These are phyloP conservation scores for Pristionchus maxplancki DNA, from an alignment of 2,888 invertebrate species.

Conservation along the genomic window DNA sequence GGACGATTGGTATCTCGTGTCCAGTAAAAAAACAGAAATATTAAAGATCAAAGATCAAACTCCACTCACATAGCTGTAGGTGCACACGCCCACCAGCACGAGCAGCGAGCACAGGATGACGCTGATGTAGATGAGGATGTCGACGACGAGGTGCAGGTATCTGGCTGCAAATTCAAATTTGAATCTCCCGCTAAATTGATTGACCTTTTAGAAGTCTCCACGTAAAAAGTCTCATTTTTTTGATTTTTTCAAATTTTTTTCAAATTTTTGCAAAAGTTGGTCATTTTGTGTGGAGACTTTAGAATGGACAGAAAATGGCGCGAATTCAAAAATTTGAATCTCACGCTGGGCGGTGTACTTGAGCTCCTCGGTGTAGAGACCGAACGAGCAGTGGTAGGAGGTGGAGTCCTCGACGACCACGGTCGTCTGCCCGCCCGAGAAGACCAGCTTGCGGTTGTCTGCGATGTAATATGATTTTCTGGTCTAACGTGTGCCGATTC, in stretches of 20 bases:
- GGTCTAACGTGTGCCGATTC: neutral
- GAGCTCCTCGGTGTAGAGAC: conserved; percentile 77
- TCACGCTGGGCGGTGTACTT: conserved; percentile 68
- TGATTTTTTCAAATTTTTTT: neutral
- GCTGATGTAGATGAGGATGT: conserved; percentile 72
- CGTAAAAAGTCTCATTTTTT: conserved; percentile 11
- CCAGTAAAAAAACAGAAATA: neutral
- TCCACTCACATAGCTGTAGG: conserved; percentile 63
- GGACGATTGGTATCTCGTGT: no score
- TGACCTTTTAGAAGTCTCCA: neutral
- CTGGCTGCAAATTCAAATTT: conserved; percentile 66
- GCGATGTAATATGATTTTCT: conserved; percentile 47
- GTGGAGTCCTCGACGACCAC: conserved; percentile 76
- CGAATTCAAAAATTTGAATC: conserved; percentile 52
- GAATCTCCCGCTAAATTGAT: neutral
- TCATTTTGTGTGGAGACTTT: neutral
- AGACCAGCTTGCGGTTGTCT: conserved; percentile 73
- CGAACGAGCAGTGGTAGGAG: conserved; percentile 76
- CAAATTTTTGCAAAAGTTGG: neutral
- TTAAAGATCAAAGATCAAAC: conserved; percentile 38
- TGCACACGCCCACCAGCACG: conserved; percentile 69
- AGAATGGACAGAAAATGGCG: neutral
- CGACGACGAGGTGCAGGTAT: conserved; percentile 63
- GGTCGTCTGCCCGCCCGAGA: conserved; percentile 68
- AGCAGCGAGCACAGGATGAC: conserved; percentile 73